These are phyloP conservation scores for Gorsachius magnificus DNA, from an alignment of 2,797 vertebrate species.

Conservation along the genomic window DNA sequence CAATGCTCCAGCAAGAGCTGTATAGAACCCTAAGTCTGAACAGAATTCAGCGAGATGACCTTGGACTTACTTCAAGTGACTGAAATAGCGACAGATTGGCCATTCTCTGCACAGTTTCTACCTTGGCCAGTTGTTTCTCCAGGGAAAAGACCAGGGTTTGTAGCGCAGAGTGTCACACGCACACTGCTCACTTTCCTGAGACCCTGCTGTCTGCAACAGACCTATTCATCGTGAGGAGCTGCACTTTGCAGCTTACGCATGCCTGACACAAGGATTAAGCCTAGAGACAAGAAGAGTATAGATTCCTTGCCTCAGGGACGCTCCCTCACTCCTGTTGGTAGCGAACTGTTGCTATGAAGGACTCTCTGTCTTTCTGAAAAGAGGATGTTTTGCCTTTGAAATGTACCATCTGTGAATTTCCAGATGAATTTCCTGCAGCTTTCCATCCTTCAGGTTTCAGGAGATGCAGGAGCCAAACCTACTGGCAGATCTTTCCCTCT, in stretches of 20 bases:
- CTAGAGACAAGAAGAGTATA: not conserved
- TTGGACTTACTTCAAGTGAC: not conserved
- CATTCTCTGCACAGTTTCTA: not conserved
- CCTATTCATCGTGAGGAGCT: not conserved
- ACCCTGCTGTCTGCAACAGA: not conserved
- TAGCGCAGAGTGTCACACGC: rapidly evolving
- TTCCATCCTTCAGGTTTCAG: not conserved
- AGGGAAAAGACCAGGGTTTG: not conserved
- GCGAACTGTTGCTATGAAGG: not conserved
- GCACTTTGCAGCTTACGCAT: not conserved
- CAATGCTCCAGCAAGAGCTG: not conserved
- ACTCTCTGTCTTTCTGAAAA: not conserved
- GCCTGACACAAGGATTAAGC: not conserved
- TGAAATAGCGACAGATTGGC: not conserved
- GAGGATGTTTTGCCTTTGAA: not conserved
- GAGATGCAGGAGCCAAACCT: not conserved
- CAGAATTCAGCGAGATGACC: not conserved
- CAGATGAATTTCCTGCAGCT: not conserved
- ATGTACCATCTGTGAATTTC: not conserved
- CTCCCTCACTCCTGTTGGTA: not conserved
- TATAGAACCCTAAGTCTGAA: not conserved
- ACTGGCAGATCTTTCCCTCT: not conserved
- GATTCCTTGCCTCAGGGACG: not conserved
- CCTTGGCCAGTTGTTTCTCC: not conserved
- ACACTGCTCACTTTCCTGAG: not conserved